Percentiles rank a stretch among this genome's conserved stretches.
Conservation (phyloP, 1,140 invertebrate species). For the Saccostrea cuccullata region DNA sequence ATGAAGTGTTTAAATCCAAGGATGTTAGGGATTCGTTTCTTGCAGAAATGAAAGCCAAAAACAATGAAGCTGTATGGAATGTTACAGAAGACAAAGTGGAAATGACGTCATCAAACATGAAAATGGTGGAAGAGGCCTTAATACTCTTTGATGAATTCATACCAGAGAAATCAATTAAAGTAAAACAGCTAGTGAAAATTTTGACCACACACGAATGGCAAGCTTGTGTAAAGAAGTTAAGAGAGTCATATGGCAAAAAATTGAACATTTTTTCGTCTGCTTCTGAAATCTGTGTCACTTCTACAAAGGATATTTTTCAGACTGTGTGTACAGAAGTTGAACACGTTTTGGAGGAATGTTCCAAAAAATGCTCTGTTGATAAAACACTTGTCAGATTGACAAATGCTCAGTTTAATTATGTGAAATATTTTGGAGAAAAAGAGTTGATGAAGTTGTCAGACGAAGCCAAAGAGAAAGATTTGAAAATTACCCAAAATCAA, state of each 20-base stretch:
- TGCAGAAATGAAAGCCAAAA: no score
- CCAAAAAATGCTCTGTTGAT: neutral
- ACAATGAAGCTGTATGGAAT: no score
- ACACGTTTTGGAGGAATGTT: conserved; percentile 17
- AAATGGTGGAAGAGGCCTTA: no score
- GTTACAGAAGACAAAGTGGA: no score
- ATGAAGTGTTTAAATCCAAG: no score
- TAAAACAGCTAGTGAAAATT: conserved; percentile 23
- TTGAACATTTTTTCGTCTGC: neutral
- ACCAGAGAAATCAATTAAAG: neutral
- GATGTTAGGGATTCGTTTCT: no score
- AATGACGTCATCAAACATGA: no score
- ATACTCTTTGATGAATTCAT: no score
- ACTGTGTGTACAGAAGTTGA: neutral
- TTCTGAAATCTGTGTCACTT: neutral
- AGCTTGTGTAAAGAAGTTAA: neutral
- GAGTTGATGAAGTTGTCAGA: conserved; percentile 21
- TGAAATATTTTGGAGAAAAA: conserved; percentile 36
- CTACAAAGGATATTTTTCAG: neutral
- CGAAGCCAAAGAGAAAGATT: neutral
- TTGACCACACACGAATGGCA: conserved; percentile 9
- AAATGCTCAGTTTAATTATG: neutral
- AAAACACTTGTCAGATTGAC: neutral
- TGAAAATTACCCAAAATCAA: conserved; percentile 10
- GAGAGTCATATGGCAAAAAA: neutral